A percentile compares a stretch with the other conserved stretches of the same genome.
Evolutionary conservation across 2,113 vertebrate species (phyloP).

Genomic region (Lampris megalopsis): DNA sequence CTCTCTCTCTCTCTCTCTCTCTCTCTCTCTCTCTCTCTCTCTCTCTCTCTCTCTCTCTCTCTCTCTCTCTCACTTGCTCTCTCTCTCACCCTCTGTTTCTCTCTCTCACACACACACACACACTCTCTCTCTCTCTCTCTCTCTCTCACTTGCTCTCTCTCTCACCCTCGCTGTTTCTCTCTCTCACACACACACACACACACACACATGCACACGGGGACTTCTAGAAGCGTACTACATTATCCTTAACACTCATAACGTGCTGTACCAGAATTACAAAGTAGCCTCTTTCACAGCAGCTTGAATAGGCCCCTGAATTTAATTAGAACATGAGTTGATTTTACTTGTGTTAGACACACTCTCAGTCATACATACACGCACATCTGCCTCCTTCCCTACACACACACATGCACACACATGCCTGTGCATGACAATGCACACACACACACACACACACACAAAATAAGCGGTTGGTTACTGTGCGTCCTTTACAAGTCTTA

Average conservation of each 20-base stretch:
- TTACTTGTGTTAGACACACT: conserved; percentile 65
- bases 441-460: conserved; percentile 21
- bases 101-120: too few relatives aligned
- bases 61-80: too few relatives aligned
- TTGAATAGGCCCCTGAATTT: conserved; percentile 69
- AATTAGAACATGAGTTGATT: conserved; percentile 78
- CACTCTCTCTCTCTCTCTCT: too few relatives aligned
- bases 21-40: too few relatives aligned
- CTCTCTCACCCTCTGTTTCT: too few relatives aligned
- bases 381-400: conserved; percentile 30
- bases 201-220: conserved; percentile 8
- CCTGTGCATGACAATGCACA: background rate
- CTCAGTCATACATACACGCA: conserved; percentile 7
- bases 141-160: too few relatives aligned
- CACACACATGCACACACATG: background rate
- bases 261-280: conserved; percentile 69
- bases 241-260: conserved; percentile 46
- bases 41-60: too few relatives aligned
- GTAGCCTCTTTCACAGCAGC: conserved; percentile 64
- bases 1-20: too few relatives aligned
- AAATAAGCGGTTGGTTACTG: conserved; percentile 40
- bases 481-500: conserved; percentile 52
- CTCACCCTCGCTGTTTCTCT: too few relatives aligned
- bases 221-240: conserved; percentile 60
- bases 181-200: conserved; percentile 32